Evolutionary conservation across 2,888 invertebrate species (phyloP).

Genomic region (Allolobophora icterica): DNA sequence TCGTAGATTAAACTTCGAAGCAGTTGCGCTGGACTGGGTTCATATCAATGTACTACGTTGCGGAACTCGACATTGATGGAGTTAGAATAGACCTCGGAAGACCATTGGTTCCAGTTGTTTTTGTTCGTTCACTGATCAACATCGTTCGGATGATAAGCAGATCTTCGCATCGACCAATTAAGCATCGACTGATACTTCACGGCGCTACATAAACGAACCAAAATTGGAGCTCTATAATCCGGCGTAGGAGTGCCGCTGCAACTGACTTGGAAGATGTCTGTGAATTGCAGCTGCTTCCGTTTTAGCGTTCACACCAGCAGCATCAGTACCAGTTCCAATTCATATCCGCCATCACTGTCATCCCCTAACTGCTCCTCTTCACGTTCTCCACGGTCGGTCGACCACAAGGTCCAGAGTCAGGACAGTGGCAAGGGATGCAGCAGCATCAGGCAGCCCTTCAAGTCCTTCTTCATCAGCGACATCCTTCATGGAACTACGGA

Average conservation of each 20-base stretch:
- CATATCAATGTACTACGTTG: neutral
- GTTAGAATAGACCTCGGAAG: neutral
- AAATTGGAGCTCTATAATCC: neutral
- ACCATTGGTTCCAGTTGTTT: neutral
- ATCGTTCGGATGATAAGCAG: neutral
- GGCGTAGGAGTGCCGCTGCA: neutral
- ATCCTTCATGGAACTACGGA: neutral
- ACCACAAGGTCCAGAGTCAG: neutral
- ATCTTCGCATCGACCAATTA: neutral
- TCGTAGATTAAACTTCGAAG: neutral
- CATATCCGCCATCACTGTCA: neutral
- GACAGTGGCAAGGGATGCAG: neutral
- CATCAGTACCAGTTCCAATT: neutral
- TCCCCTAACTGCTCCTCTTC: neutral
- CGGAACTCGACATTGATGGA: no score
- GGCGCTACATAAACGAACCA: neutral
- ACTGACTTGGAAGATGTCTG: neutral
- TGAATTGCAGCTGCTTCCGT: neutral
- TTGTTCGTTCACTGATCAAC: neutral
- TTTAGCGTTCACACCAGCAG: neutral
- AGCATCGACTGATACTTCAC: neutral
- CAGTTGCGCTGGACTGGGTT: neutral
- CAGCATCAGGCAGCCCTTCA: neutral
- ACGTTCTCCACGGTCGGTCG: neutral
- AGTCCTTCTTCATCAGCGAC: slow-evolving; percentile 26